A percentile compares a stretch with the other conserved stretches of the same genome.
These are phyloP conservation scores for Semotilus atromaculatus DNA, from an alignment of 2,797 vertebrate species.

Conservation along the genomic window DNA sequence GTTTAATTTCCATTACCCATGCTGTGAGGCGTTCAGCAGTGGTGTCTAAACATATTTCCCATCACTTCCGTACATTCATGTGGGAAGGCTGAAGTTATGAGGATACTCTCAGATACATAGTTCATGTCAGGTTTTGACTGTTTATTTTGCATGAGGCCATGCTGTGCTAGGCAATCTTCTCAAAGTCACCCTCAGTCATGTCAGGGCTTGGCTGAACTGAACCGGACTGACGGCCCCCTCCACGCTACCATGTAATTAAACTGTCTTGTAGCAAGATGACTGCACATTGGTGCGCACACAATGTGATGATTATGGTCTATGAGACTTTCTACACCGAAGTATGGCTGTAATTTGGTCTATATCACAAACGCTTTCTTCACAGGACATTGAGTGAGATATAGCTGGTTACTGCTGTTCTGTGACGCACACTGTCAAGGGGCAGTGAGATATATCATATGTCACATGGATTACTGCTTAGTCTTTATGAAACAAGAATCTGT, in stretches of 20 bases:
- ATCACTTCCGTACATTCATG: not conserved
- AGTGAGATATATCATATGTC: constrained; percentile 26
- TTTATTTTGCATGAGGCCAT: constrained; percentile 31
- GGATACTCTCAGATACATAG: not conserved
- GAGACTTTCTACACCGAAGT: not conserved
- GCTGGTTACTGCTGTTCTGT: constrained; percentile 12
- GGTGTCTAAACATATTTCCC: constrained; percentile 15
- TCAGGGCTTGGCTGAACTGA: constrained; percentile 39
- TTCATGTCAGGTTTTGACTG: constrained; percentile 18
- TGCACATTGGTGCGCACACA: constrained; percentile 32
- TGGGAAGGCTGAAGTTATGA: not conserved
- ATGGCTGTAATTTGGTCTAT: not conserved
- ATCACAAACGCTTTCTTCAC: constrained; percentile 11
- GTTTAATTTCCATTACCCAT: not conserved
- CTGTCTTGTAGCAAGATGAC: constrained; percentile 25
- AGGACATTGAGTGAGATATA: constrained; percentile 17
- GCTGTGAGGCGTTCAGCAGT: not conserved
- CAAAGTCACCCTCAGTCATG: constrained; percentile 48
- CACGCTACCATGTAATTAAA: constrained; percentile 36
- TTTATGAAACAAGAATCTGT: constrained; percentile 36
- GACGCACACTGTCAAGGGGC: constrained; percentile 10
- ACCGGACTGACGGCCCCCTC: constrained; percentile 38
- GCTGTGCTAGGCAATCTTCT: constrained; percentile 23
- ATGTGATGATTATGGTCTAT: constrained; percentile 31
- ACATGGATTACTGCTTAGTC: constrained; percentile 18